Base-by-base conservation (phyloP, 1,140 invertebrate species). In the Brachionus sp. region DNA sequence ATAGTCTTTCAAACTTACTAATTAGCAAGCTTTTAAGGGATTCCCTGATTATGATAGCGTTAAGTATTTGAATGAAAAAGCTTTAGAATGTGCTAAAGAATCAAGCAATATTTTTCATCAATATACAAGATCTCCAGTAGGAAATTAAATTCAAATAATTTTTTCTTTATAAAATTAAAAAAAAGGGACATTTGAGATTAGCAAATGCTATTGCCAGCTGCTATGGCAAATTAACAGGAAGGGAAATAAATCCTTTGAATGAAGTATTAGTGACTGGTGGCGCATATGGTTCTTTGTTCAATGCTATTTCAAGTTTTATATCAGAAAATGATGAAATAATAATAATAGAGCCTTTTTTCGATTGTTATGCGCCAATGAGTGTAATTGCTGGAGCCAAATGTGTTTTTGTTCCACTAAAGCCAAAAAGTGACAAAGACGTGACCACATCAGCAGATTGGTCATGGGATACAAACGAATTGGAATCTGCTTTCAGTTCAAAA, bases 321-420 rank as follows among this genome's bases (percentile, higher is more conserved):
- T 93, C 93, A 85, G 91, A 91, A 64, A 95, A 94, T 19, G 92
- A 92, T 90, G 95, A 98, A 88, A 95, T 90, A 82, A 96, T 98
- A 84, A 95, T 99, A 35, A 96, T 99, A 84, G 97, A 99, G 88
- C 97, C 97, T 7, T 98, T 94, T 88, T 99, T 97, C 88, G 97
- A 99, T 88, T 98, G 96, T 87, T 99, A 99, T 87, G 94, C 94
- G 84, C 95, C 96, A 1, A 97, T 98, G 93, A 93, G 98, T 1
- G 91, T 90, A 85, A 92, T 92, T 85, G 94, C 95, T 37, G 95
- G 95, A 1, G 97, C 95, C 10, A 91, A 92, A 23, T 93, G 95
- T 0, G 93, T 92, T 75, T 98, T 94, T 87, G 94, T 98, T 84
- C 92, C 96, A 7, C 90, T 99, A 1, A 92, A 93, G 89, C 92